Evolutionary conservation across 2,797 vertebrate genomes (phyloP), one percentile per base, ranked within the genome.

Genomic region (Gadopsis marmoratus): DNA sequence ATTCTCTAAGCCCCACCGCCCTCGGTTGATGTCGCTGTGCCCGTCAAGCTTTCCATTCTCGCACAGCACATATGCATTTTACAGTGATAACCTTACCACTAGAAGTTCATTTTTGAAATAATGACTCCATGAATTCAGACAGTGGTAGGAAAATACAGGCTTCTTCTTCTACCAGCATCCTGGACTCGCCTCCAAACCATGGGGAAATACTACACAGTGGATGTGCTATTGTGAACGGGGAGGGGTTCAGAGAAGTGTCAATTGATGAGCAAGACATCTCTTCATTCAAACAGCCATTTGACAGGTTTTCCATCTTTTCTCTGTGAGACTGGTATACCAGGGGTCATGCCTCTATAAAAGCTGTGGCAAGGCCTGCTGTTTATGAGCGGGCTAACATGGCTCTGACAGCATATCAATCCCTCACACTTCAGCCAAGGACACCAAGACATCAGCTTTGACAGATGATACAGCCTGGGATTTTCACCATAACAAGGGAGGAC

Each of bases 331-430:
- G 55, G 19, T 69, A 26, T 19, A 67, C 54, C 26, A 41, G 59
- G 53, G 72, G 85, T 74, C 67, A 74, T 16, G 33, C 12, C 47
- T 78, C 63, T 39, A 51, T 71, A 48, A 47, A 68, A 75, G 45
- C 62, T 58, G 33, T 50, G 66, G 63, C 63, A 11, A 76, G 75
- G 71, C 23, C 66, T 58, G 65, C 61, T 76, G 76, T 89, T 89
- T 85, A 91, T 77, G 79, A 84, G 78, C 62, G 7, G 63, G 55
- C 64, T 65, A 74, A 82, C 74, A 33, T 21, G 58, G 21, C 23
- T 70, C 41, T 79, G 88, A 88, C 89, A 85, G 73, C 71, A 29
- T 58, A 89, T 91, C 89, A 88, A 90, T 91, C 86, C 68, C 23
- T 82, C 73, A 71, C 61, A 29, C 67, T 75, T 68, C 55, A 83